These are phyloP conservation scores for Oncorhynchus tshawytscha DNA, from an alignment of 2,113 vertebrate genomes.

Conservation along the genomic window DNA sequence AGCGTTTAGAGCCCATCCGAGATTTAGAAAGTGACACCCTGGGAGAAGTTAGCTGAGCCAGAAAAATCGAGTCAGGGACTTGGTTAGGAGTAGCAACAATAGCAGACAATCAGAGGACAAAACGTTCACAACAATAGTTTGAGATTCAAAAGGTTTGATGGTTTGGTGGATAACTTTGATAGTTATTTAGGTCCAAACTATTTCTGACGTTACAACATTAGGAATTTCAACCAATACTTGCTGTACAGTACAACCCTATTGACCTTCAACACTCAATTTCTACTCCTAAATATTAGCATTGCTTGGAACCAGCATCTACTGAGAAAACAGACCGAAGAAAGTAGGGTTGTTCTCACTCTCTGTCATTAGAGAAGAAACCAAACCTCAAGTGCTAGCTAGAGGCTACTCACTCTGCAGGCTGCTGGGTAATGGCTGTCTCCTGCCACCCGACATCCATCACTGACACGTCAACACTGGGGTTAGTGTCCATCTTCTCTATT, in stretches of 20 bases:
- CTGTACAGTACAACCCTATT: not conserved
- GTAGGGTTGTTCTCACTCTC: not conserved
- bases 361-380: not conserved
- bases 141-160: not conserved
- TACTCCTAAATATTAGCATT: not conserved
- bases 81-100: not conserved
- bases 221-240: not conserved
- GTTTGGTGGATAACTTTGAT: not conserved
- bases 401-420: constrained; percentile 54
- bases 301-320: not conserved
- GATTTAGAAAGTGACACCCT: constrained; percentile 6
- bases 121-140: not conserved
- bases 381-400: not conserved
- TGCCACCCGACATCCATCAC: constrained; percentile 31
- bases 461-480: not conserved
- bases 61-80: not conserved
- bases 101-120: not conserved
- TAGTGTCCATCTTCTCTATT: constrained; percentile 19
- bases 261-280: not conserved
- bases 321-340: not conserved
- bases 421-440: constrained; percentile 64
- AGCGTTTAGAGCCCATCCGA: not conserved
- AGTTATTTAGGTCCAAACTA: not conserved
- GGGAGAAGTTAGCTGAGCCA: not conserved
- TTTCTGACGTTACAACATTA: not conserved